Percentiles rank a stretch among this genome's conserved stretches.
phyloP scores from a whole-genome alignment of 2,888 invertebrate genomes.

The Phoronis australis region DNA sequence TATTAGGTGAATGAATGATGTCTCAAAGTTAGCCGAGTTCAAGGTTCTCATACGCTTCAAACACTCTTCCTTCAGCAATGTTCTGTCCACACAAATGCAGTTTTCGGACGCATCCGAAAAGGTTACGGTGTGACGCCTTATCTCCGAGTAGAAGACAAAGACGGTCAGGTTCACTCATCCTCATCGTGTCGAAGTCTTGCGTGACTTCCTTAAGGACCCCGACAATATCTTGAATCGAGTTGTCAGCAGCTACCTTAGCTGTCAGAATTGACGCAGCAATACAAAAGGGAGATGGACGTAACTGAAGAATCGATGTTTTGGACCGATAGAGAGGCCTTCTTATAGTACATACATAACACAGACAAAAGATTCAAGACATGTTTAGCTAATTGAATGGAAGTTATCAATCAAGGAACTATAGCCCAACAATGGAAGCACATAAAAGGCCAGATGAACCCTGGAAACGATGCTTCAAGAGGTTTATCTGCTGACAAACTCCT shows the following conservation, averaged over 20 bases:
- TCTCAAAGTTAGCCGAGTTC: too few relatives aligned
- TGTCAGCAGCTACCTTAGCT: slow-evolving; percentile 11
- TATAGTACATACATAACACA: slow-evolving; percentile 12
- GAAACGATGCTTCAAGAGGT: slow-evolving; percentile 16
- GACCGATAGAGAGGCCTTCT: slow-evolving; percentile 11
- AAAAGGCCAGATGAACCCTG: slow-evolving; percentile 11
- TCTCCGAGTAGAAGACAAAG: too few relatives aligned
- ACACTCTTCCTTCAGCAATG: too few relatives aligned
- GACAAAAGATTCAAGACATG: slow-evolving; percentile 9
- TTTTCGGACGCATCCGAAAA: too few relatives aligned
- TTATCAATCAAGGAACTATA: slow-evolving; percentile 7
- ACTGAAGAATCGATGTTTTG: slow-evolving; percentile 6
- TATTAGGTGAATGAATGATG: too few relatives aligned
- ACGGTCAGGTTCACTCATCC: too few relatives aligned
- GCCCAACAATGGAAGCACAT: slow-evolving; percentile 14
- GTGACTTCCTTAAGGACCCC: slow-evolving; percentile 11
- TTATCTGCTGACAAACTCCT: slow-evolving; percentile 5
- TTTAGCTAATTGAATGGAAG: slow-evolving; percentile 14
- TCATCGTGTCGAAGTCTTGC: too few relatives aligned
- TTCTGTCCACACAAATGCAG: too few relatives aligned
- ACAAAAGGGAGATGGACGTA: background rate
- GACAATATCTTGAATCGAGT: slow-evolving; percentile 14
- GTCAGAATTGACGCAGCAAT: slow-evolving; percentile 4
- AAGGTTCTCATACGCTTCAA: too few relatives aligned
- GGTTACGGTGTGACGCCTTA: too few relatives aligned